phyloP scores from a whole-genome alignment of 2,797 vertebrate species.

The Cynodonichthys magdalenae region DNA sequence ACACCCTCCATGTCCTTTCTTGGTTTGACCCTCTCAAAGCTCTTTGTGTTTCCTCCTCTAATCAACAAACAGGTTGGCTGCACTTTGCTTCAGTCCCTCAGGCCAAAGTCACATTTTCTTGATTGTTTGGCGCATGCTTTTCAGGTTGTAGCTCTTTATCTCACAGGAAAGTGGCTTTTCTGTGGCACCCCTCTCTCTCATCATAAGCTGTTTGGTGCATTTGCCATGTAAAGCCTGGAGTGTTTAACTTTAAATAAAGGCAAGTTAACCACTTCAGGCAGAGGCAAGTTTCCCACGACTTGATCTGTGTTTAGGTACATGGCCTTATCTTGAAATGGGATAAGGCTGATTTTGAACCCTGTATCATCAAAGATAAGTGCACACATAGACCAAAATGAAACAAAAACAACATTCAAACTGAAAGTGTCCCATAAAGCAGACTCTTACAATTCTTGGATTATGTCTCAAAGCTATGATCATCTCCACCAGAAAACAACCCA shows the following conservation, averaged over 20 bases:
- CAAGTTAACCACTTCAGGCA: slow-evolving; percentile 53
- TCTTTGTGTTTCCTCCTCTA: slow-evolving; percentile 57
- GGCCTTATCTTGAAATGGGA: slow-evolving; percentile 23
- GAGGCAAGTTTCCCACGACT: slow-evolving; percentile 61
- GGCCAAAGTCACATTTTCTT: slow-evolving; percentile 76
- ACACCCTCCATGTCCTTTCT: slow-evolving; percentile 60
- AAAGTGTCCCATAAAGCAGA: no score
- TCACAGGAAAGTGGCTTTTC: slow-evolving; percentile 52
- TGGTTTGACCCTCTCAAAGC: slow-evolving; percentile 60
- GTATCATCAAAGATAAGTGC: slow-evolving; percentile 7
- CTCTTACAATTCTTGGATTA: no score
- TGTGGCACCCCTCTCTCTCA: slow-evolving; percentile 49
- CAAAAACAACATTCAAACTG: background rate
- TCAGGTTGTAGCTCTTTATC: slow-evolving; percentile 54
- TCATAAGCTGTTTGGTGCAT: slow-evolving; percentile 45
- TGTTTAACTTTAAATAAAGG: slow-evolving; percentile 68
- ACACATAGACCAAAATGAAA: background rate
- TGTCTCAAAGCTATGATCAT: no score
- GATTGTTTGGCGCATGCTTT: slow-evolving; percentile 56
- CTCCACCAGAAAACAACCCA: no score
- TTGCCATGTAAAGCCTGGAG: slow-evolving; percentile 38
- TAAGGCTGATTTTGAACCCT: slow-evolving; percentile 20
- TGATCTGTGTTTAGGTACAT: slow-evolving; percentile 24
- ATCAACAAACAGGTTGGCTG: slow-evolving; percentile 69
- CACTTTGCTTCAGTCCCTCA: slow-evolving; percentile 38